Evolutionary conservation across 2,113 vertebrate genomes (phyloP).

Genomic region (Oncorhynchus kisutch): DNA sequence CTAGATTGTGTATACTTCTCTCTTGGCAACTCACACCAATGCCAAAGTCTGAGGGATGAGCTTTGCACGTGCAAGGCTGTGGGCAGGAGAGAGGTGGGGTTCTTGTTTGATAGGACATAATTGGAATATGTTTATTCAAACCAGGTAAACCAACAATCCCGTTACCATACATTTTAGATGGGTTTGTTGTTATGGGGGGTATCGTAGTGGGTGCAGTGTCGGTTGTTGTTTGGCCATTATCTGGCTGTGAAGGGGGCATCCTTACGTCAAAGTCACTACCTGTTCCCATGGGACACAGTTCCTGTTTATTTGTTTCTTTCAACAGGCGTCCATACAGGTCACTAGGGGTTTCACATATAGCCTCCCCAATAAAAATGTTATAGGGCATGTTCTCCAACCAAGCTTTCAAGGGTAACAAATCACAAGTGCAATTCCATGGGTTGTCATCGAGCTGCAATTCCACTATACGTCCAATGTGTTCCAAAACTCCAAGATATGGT

Average conservation of each 20-base stretch:
- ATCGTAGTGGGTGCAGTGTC: constrained; percentile 80
- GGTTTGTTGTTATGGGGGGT: constrained; percentile 84
- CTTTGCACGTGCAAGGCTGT: constrained; percentile 89
- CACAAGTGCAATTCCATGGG: constrained; percentile 98
- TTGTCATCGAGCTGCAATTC: constrained; percentile 96
- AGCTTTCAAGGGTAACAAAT: constrained; percentile 92
- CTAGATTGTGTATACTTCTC: constrained; percentile 86
- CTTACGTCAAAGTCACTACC: constrained; percentile 92
- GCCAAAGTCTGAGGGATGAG: constrained; percentile 92
- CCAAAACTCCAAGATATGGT: constrained; percentile 94
- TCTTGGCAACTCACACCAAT: constrained; percentile 96
- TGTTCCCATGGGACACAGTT: constrained; percentile 93
- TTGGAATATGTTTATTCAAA: constrained; percentile 85
- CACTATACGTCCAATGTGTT: constrained; percentile 94
- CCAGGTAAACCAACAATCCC: constrained; percentile 88
- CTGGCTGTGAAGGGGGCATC: constrained; percentile 84
- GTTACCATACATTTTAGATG: constrained; percentile 94
- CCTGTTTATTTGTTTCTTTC: constrained; percentile 96
- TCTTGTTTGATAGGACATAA: constrained; percentile 90
- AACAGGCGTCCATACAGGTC: constrained; percentile 93
- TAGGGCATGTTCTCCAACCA: constrained; percentile 99
- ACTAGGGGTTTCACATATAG: constrained; percentile 95
- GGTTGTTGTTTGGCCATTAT: constrained; percentile 81
- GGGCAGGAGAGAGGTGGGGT: constrained; percentile 88
- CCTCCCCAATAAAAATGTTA: constrained; percentile 97